A percentile compares a stretch with the other conserved stretches of the same genome.
Evolutionary conservation across 2,797 vertebrate species (phyloP).

Genomic region (Sebastes diaconus): DNA sequence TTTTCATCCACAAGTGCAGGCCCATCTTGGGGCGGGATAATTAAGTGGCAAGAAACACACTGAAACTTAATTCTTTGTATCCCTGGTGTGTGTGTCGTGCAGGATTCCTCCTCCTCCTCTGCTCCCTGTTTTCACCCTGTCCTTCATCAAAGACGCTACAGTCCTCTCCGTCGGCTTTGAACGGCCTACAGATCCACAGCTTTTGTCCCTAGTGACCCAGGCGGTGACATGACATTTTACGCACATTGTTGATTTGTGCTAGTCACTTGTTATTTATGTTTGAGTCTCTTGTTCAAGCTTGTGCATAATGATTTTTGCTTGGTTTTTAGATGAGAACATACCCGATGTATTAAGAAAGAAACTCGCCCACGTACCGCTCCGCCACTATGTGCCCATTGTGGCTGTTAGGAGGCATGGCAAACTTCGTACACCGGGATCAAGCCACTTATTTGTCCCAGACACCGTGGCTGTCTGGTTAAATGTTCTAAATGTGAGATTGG

Average conservation of each 20-base stretch:
- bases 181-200: constrained; percentile 56
- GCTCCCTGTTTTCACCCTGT: constrained; percentile 44
- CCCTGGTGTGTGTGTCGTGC: constrained; percentile 26
- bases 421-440: neutral
- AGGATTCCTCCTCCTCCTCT: constrained; percentile 55
- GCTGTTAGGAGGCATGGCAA: neutral
- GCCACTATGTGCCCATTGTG: neutral
- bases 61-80: constrained; percentile 70
- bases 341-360: constrained; percentile 9
- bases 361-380: constrained; percentile 2
- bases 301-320: constrained; percentile 13
- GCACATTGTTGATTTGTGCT: constrained; percentile 59
- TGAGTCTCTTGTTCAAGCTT: constrained; percentile 53
- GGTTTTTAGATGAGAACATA: constrained; percentile 10
- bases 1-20: constrained; percentile 66
- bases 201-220: constrained; percentile 55
- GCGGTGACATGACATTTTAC: constrained; percentile 65
- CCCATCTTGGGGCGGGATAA: constrained; percentile 56
- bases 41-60: constrained; percentile 67
- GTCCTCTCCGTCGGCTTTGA: constrained; percentile 66
- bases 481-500: too few species aligned
- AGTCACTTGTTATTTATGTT: constrained; percentile 51
- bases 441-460: neutral
- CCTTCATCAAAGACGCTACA: constrained; percentile 67
- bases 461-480: neutral